Percentiles rank a stretch among this genome's conserved stretches.
Conservation (phyloP, 2,888 invertebrate species). For the Hanleya hanleyi region DNA sequence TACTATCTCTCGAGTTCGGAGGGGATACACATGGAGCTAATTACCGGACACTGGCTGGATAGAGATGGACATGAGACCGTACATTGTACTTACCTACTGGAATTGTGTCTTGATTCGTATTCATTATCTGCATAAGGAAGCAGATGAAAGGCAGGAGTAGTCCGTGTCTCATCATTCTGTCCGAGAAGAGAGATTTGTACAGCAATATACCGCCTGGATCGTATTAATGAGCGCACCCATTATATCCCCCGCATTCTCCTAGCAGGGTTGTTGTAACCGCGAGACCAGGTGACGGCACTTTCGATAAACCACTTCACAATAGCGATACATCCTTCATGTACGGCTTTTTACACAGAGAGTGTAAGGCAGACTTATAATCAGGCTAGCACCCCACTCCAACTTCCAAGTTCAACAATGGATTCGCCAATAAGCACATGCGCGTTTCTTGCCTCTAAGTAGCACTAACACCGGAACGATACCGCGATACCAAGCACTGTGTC, state of each 20-base stretch:
- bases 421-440: slow-evolving; percentile 2
- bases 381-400: no score
- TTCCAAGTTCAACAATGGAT: neutral
- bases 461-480: neutral
- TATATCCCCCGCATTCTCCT: neutral
- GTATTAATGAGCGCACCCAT: neutral
- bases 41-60: neutral
- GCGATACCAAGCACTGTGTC: no score
- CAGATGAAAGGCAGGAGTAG: neutral
- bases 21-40: neutral
- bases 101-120: neutral
- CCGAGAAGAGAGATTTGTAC: neutral
- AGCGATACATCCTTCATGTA: neutral
- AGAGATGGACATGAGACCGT: neutral
- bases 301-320: neutral
- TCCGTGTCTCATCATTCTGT: neutral
- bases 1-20: neutral
- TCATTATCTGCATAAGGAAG: neutral
- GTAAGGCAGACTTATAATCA: no score
- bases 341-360: neutral
- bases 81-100: slow-evolving; percentile 1
- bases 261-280: neutral
- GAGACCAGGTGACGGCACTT: neutral
- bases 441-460: neutral
- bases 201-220: neutral